Evolutionary conservation across 2,797 vertebrate genomes (phyloP), one percentile per base, ranked within the genome.

Genomic region (Malurus splendens): DNA sequence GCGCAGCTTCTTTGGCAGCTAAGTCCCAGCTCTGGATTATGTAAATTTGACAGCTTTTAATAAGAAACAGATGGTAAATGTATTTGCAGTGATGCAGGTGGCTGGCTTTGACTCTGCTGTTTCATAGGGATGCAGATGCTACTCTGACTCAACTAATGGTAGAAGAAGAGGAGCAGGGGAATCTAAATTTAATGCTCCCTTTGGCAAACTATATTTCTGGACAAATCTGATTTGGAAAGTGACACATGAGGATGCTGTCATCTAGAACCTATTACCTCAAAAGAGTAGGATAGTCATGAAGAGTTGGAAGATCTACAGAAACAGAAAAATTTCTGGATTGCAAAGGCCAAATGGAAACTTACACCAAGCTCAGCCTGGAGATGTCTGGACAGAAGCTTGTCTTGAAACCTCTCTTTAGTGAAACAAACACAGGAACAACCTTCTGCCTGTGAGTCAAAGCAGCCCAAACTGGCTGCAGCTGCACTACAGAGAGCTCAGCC

Each of bases 31-130:
- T 65, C 36, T 81, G 65, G 87, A 61, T 92, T 16, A 88, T 73
- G 18, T 64, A 64, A 60, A 79, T 82, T 82, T 90, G 75, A 89
- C 84, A 87, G 66, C 11, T 33, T 55, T 86, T 90, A 90, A 81
- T 90, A 93, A 82, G 87, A 90, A 93, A 61, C 91, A 93, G 82
- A 93, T 77, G 82, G 86, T 44, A 80, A 3, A 2, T 82, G 24
- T 77, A 75, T 81, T 89, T 87, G 70, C 55, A 81, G 59, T 52
- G 52, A 62, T 90, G 62, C 76, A 91, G 71, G 70, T 92, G 85
- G 59, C 32, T 86, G 62, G 41, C 83, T 89, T 90, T 81, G 59
- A 65, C n/a, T 84, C 71, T 68, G 33, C 14, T 89, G 6, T 83
- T 92, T 89, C 70, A 59, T 10, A 80, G n/a, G 33, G 8, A 61